These are phyloP conservation scores for Chaetodon trifascialis DNA, from an alignment of 2,113 vertebrate genomes.

Conservation along the genomic window DNA sequence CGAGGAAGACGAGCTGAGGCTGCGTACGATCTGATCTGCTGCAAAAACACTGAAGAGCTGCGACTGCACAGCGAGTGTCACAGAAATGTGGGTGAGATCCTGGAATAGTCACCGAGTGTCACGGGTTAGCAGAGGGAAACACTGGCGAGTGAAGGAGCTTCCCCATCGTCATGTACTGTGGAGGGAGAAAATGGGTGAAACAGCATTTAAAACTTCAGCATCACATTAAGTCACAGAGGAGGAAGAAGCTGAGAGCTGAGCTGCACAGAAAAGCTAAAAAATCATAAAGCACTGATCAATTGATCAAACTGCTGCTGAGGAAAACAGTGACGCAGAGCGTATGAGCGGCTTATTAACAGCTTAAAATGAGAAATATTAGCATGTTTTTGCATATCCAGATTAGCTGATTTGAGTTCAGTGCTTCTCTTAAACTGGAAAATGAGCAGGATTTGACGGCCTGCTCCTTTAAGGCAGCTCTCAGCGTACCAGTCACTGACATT, in stretches of 20 bases:
- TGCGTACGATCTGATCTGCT: too few relatives aligned
- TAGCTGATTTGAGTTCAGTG: neutral
- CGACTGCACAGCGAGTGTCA: too few relatives aligned
- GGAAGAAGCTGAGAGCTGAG: too few relatives aligned
- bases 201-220: too few relatives aligned
- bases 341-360: neutral
- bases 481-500: conserved; percentile 4
- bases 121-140: neutral
- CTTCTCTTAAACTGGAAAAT: neutral
- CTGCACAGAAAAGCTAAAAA: neutral
- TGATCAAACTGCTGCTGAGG: neutral
- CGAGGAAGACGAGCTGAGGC: neutral
- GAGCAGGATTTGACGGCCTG: neutral
- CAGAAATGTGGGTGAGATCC: too few relatives aligned
- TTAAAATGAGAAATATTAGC: neutral
- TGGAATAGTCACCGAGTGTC: neutral
- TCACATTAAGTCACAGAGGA: too few relatives aligned
- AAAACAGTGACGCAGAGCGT: neutral
- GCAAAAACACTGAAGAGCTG: too few relatives aligned
- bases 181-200: neutral
- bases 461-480: neutral
- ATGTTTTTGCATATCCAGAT: neutral
- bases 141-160: too few relatives aligned
- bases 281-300: neutral
- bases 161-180: neutral